phyloP scores from a whole-genome alignment of 2,113 vertebrate species.

The Rhinogobius similis region DNA sequence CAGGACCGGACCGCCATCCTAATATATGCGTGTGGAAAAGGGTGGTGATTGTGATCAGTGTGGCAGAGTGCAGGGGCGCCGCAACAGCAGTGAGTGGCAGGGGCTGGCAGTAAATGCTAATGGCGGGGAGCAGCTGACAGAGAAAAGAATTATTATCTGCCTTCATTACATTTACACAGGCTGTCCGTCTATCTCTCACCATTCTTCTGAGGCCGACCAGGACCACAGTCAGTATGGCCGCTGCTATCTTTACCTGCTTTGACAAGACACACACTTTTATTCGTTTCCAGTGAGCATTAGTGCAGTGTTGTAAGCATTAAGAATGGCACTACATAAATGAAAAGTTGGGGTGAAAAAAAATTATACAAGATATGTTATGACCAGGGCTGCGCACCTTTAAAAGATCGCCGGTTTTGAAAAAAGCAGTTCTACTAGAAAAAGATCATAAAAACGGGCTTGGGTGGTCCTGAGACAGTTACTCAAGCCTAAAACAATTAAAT shows the following conservation, averaged over 20 bases:
- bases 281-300: slow-evolving; percentile 13
- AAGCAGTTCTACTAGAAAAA: too few relatives aligned
- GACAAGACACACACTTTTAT: slow-evolving; percentile 49
- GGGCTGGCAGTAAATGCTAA: slow-evolving; percentile 76
- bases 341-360: background rate
- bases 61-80: slow-evolving; percentile 62
- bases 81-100: slow-evolving; percentile 71
- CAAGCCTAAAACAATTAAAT: too few relatives aligned
- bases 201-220: slow-evolving; percentile 34
- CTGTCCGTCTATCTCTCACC: slow-evolving; percentile 45
- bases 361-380: too few relatives aligned
- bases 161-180: slow-evolving; percentile 74
- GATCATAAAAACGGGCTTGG: background rate
- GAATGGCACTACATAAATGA: background rate
- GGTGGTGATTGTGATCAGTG: slow-evolving; percentile 75
- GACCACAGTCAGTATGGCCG: slow-evolving; percentile 45
- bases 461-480: background rate
- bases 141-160: slow-evolving; percentile 75
- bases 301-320: slow-evolving; percentile 23
- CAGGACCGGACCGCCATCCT: slow-evolving; percentile 57
- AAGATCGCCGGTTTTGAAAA: too few relatives aligned
- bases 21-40: slow-evolving; percentile 72
- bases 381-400: too few relatives aligned
- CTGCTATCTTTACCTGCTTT: slow-evolving; percentile 67
- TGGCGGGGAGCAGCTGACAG: slow-evolving; percentile 71